Percentiles rank a stretch among this genome's conserved stretches.
These are phyloP conservation scores for Bombus vancouverensis DNA, from an alignment of 1,140 invertebrate species.

Conservation along the genomic window DNA sequence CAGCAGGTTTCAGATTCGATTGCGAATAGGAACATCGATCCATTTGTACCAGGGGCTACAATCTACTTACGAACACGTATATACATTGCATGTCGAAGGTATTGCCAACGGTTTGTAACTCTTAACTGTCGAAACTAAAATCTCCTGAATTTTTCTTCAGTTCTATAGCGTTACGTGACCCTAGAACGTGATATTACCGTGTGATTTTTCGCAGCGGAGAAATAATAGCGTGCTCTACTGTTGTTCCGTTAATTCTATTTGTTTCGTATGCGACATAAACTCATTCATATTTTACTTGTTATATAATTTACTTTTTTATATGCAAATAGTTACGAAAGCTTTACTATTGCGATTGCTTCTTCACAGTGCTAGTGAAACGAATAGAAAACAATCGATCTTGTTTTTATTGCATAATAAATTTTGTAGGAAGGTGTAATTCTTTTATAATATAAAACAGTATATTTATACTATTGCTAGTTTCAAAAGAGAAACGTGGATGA, in stretches of 20 bases:
- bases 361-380: no score
- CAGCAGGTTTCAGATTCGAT: slow-evolving; percentile 52
- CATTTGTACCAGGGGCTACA: slow-evolving; percentile 45
- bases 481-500: background rate
- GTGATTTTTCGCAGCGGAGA: background rate
- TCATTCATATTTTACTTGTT: background rate
- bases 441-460: background rate
- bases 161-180: background rate
- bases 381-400: no score
- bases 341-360: no score
- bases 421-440: background rate
- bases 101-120: background rate
- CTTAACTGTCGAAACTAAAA: background rate
- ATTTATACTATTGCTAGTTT: background rate
- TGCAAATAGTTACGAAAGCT: no score
- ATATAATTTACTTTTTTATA: background rate
- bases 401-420: no score
- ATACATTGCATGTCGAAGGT: background rate
- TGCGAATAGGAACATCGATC: slow-evolving; percentile 38
- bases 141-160: background rate
- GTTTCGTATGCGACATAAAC: background rate
- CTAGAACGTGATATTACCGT: no score
- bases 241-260: background rate
- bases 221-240: background rate
- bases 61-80: background rate